phyloP scores from a whole-genome alignment of 2,797 vertebrate species.

The Sebastes taczanowskii region DNA sequence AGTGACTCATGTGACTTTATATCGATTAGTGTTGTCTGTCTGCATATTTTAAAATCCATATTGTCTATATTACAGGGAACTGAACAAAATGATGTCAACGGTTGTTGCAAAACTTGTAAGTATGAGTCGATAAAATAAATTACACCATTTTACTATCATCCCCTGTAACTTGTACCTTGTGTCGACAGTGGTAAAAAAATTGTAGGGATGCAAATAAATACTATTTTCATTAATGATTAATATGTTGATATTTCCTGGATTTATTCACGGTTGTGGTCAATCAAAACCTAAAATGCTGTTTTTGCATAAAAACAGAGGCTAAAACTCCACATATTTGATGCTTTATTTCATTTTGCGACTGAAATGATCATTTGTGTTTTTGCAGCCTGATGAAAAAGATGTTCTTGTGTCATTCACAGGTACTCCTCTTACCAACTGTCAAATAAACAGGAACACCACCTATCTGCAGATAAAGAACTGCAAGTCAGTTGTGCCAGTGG shows the following conservation, averaged over 20 bases:
- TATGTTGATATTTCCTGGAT: background rate
- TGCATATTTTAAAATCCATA: background rate
- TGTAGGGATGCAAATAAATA: background rate
- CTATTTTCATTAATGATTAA: background rate
- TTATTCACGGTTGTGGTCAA: background rate
- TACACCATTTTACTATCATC: background rate
- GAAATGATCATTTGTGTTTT: background rate
- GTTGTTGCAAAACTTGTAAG: slow-evolving; percentile 89
- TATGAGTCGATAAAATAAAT: slow-evolving; percentile 26
- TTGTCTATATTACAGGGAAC: slow-evolving; percentile 79
- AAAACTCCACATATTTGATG: background rate
- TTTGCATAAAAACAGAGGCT: background rate
- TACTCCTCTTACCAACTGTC: slow-evolving; percentile 66
- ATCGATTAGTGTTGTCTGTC: background rate
- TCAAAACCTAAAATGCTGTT: background rate
- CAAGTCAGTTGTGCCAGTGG: slow-evolving; percentile 69
- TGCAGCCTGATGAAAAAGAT: background rate
- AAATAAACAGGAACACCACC: slow-evolving; percentile 61
- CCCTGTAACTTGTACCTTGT: background rate
- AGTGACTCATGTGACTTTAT: background rate
- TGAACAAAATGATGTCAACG: slow-evolving; percentile 72
- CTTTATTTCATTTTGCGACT: background rate
- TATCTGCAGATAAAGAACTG: slow-evolving; percentile 77
- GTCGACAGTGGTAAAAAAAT: background rate
- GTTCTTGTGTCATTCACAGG: slow-evolving; percentile 56